Conservation (phyloP, 2,888 invertebrate species). For the Teleiodes luculella region DNA sequence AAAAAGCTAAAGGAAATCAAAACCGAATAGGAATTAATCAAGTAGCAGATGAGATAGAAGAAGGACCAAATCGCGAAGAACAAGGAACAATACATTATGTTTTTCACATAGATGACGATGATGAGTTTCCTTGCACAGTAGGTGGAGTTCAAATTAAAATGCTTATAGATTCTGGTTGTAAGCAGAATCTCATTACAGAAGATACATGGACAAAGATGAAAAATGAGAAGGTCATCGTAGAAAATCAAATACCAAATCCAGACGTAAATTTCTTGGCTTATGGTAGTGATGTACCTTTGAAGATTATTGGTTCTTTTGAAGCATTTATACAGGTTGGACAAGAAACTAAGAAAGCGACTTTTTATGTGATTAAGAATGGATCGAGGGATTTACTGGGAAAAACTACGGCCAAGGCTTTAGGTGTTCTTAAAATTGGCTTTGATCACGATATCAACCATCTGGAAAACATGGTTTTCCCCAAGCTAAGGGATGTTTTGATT, state of each 20-base stretch:
- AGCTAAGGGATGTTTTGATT: not conserved
- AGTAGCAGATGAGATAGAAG: too few species aligned
- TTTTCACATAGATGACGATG: conserved; percentile 7
- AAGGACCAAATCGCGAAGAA: too few species aligned
- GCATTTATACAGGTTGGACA: not conserved
- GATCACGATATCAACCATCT: not conserved
- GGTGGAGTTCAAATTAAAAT: not conserved
- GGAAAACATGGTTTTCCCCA: not conserved
- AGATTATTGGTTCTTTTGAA: not conserved
- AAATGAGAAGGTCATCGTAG: not conserved
- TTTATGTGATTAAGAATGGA: not conserved
- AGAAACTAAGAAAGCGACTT: not conserved
- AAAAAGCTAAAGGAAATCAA: too few species aligned
- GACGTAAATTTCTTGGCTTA: not conserved
- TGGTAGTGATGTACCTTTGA: not conserved
- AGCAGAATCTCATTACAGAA: not conserved
- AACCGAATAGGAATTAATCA: too few species aligned
- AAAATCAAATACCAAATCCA: not conserved
- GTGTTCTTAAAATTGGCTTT: conserved; percentile 8
- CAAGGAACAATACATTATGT: not conserved
- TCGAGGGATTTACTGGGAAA: conserved; percentile 1
- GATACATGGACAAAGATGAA: not conserved
- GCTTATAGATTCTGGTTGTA: conserved; percentile 1
- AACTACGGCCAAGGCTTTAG: conserved; percentile 1
- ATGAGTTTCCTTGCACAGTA: not conserved